These are phyloP conservation scores for Solenopsis invicta DNA, from an alignment of 1,140 invertebrate species.

Conservation along the genomic window DNA sequence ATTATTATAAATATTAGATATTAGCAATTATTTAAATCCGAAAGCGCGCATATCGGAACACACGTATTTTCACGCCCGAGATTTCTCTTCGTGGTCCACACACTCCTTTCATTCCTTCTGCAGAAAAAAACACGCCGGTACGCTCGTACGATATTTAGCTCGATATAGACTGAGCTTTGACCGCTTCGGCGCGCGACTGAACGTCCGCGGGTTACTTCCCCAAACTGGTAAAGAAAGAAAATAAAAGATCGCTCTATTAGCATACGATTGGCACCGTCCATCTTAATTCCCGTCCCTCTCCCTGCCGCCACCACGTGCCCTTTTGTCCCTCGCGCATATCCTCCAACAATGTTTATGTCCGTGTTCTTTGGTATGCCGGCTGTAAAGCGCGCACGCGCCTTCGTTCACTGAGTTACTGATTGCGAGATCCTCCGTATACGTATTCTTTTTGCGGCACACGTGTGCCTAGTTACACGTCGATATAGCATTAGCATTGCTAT, in stretches of 20 bases:
- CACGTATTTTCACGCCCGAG: slow-evolving; percentile 32
- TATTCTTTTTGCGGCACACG: slow-evolving; percentile 49
- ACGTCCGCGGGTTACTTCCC: slow-evolving; percentile 75
- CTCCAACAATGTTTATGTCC: slow-evolving; percentile 84
- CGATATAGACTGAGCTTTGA: slow-evolving; percentile 66
- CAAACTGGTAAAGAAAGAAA: slow-evolving; percentile 79
- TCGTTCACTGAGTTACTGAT: slow-evolving; percentile 60
- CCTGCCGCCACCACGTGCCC: slow-evolving; percentile 48
- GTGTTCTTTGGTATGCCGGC: slow-evolving; percentile 82
- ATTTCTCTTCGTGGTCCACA: slow-evolving; percentile 22
- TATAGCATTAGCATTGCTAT: background rate
- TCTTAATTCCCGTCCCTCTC: slow-evolving; percentile 79
- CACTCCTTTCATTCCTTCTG: slow-evolving; percentile 11
- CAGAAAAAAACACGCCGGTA: slow-evolving; percentile 33
- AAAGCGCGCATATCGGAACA: background rate
- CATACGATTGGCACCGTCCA: slow-evolving; percentile 87
- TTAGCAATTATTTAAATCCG: background rate
- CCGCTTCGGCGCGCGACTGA: slow-evolving; percentile 73
- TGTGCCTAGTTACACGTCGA: background rate
- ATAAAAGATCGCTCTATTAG: slow-evolving; percentile 84
- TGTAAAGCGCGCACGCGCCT: slow-evolving; percentile 83
- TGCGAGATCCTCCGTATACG: slow-evolving; percentile 42
- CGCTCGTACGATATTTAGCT: slow-evolving; percentile 66
- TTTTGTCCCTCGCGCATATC: slow-evolving; percentile 78
- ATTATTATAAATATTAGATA: slow-evolving; percentile 24